A percentile compares a stretch with the other conserved stretches of the same genome.
Evolutionary conservation across 2,888 invertebrate species (phyloP).

Genomic region (Eilema sororculum): DNA sequence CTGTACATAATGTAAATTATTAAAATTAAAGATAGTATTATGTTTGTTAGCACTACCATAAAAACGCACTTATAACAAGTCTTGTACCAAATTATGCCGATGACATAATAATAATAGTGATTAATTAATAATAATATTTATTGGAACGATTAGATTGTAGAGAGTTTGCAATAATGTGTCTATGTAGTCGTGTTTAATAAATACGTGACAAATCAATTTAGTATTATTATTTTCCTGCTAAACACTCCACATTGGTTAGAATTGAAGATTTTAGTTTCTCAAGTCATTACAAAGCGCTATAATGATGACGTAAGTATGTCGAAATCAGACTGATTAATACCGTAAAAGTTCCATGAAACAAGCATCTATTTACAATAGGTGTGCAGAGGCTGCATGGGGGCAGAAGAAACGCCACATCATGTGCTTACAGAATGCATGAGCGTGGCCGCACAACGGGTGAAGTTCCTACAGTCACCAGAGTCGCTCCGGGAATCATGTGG

Average conservation of each 20-base stretch:
- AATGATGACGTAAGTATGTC: too few species aligned
- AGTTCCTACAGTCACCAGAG: too few species aligned
- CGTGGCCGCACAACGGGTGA: too few species aligned
- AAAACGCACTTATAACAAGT: slow-evolving; percentile 13
- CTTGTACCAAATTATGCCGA: slow-evolving; percentile 31
- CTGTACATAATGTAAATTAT: slow-evolving; percentile 51
- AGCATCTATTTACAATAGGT: too few species aligned
- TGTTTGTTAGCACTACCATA: slow-evolving; percentile 18
- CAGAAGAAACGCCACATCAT: too few species aligned
- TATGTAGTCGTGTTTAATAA: slow-evolving; percentile 63
- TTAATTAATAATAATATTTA: slow-evolving; percentile 54
- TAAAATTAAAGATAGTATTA: slow-evolving; percentile 26
- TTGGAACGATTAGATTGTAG: slow-evolving; percentile 60
- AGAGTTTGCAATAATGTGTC: slow-evolving; percentile 68
- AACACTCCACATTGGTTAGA: background rate
- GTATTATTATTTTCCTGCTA: slow-evolving; percentile 28
- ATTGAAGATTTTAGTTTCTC: background rate
- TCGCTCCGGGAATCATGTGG: too few species aligned
- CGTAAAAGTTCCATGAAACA: too few species aligned
- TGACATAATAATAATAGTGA: slow-evolving; percentile 26
- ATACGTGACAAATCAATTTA: slow-evolving; percentile 40
- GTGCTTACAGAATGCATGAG: too few species aligned
- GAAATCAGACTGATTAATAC: too few species aligned
- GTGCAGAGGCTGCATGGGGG: too few species aligned
- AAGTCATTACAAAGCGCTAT: background rate